phyloP scores from a whole-genome alignment of 2,113 vertebrate genomes.

The Myotis yumanensis region DNA sequence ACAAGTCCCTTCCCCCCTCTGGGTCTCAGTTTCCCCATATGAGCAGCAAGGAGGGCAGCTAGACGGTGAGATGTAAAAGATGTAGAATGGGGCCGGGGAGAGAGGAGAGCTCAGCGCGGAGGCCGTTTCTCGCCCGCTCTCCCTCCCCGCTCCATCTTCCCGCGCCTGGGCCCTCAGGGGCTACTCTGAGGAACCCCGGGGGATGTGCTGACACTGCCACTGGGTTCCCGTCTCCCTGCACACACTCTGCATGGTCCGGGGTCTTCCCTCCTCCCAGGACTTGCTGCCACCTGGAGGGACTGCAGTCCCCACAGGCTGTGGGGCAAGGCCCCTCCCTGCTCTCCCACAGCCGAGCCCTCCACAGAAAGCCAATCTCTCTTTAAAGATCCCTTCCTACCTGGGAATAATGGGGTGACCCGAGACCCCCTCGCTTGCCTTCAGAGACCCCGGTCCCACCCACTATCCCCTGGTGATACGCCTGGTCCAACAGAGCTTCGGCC shows the following conservation, averaged over 20 bases:
- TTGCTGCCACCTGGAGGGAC: background rate
- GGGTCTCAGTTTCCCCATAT: background rate
- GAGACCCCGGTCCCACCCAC: background rate
- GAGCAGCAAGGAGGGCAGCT: background rate
- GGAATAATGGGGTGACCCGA: background rate
- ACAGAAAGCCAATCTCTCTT: background rate
- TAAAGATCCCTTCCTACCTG: background rate
- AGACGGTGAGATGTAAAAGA: background rate
- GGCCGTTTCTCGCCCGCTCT: background rate
- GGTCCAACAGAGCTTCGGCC: background rate
- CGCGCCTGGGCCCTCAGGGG: background rate
- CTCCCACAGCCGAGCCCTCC: background rate
- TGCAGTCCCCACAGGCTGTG: background rate
- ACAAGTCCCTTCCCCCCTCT: background rate
- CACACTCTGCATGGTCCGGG: background rate
- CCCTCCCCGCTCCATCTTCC: background rate
- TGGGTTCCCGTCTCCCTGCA: background rate
- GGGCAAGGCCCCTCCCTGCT: background rate
- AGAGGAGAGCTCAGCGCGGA: background rate
- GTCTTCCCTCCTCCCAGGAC: background rate
- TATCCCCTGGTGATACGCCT: accelerated
- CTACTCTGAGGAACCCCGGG: background rate
- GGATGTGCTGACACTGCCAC: background rate
- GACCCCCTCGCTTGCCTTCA: background rate
- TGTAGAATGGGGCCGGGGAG: background rate